Evolutionary conservation across 1,140 invertebrate species (phyloP).

Genomic region (Battus philenor): DNA sequence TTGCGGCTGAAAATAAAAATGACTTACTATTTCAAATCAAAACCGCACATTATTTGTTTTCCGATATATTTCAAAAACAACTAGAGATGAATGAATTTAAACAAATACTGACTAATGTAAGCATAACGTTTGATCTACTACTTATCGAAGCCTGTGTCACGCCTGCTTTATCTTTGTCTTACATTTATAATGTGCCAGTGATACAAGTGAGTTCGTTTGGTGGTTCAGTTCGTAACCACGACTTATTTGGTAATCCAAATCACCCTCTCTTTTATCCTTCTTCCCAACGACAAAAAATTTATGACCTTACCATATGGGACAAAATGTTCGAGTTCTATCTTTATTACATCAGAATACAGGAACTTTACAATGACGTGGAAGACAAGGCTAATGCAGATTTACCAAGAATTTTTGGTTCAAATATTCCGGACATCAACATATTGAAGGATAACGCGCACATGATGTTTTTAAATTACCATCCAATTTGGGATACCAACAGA

Average conservation of each 20-base stretch:
- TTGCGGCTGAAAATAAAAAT: slow-evolving; percentile 5
- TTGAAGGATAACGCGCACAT: slow-evolving; percentile 26
- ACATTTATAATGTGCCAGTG: slow-evolving; percentile 35
- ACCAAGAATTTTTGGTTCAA: neutral
- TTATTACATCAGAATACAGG: too few species aligned
- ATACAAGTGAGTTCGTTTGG: slow-evolving; percentile 40
- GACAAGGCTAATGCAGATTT: slow-evolving; percentile 1
- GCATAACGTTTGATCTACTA: slow-evolving; percentile 34
- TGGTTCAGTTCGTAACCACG: slow-evolving; percentile 15
- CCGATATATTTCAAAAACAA: slow-evolving; percentile 23
- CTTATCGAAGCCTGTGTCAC: slow-evolving; percentile 25
- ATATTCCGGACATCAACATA: neutral
- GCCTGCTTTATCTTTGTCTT: slow-evolving; percentile 21
- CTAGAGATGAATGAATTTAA: slow-evolving; percentile 26
- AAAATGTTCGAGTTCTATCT: too few species aligned
- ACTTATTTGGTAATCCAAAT: slow-evolving; percentile 20
- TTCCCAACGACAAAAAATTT: slow-evolving; percentile 13
- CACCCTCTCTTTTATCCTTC: slow-evolving; percentile 37
- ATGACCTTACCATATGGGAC: slow-evolving; percentile 24
- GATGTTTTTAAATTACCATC: slow-evolving; percentile 75
- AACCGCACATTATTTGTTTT: slow-evolving; percentile 1
- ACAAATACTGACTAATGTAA: slow-evolving; percentile 24
- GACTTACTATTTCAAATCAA: slow-evolving; percentile 1
- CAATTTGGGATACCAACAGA: slow-evolving; percentile 19
- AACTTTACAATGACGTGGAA: slow-evolving; percentile 13